Conservation (phyloP, 1,140 invertebrate genomes). For the Drosophila kohkoa region DNA sequence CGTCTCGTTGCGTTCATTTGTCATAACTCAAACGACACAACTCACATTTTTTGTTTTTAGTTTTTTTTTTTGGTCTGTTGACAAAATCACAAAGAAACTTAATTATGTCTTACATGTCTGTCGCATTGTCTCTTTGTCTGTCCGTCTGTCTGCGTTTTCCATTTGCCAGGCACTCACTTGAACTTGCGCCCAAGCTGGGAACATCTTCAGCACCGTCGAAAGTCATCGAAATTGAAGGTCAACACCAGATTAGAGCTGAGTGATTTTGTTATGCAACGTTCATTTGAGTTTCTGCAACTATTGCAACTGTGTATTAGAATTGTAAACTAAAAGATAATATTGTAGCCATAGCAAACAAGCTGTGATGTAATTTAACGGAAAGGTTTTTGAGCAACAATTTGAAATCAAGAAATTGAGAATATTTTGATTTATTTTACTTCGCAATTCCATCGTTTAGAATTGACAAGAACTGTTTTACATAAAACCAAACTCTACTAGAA, state of each 20-base stretch:
- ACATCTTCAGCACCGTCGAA: neutral
- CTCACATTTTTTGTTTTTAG: neutral
- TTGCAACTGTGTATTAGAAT: no score
- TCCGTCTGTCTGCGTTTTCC: conserved; percentile 14
- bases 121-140: neutral
- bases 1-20: conserved; percentile 33
- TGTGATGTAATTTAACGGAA: no score
- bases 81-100: conserved; percentile 39
- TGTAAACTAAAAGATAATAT: no score
- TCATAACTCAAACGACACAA: conserved; percentile 35
- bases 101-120: conserved; percentile 33
- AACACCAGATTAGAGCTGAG: neutral
- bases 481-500: no score
- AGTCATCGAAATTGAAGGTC: conserved; percentile 6
- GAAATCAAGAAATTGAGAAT: no score
- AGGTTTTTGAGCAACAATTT: no score
- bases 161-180: conserved; percentile 28
- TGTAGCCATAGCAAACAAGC: no score
- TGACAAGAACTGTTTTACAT: no score
- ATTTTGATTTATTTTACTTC: no score
- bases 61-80: conserved; percentile 2
- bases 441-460: no score
- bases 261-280: neutral
- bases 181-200: conserved; percentile 34
- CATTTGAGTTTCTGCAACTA: neutral